A percentile compares a stretch with the other conserved stretches of the same genome.
phyloP scores from a whole-genome alignment of 2,888 invertebrate genomes.

The Strigamia crassipes region DNA sequence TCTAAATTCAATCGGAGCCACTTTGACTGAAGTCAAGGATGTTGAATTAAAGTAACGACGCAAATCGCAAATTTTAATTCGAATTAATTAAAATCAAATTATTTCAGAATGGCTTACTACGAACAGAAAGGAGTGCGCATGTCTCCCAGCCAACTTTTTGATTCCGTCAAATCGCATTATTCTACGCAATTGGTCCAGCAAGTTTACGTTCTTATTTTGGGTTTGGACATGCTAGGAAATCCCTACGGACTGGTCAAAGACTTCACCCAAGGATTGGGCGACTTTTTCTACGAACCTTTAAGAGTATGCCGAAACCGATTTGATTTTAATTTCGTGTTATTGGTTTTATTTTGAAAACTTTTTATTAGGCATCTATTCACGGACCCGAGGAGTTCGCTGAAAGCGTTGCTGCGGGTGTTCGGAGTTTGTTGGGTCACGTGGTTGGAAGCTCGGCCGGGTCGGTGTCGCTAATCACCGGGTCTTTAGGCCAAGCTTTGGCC shows the following conservation, averaged over 20 bases:
- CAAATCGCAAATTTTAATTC: not conserved
- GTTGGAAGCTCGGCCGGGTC: conserved; percentile 60
- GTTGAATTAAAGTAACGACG: conserved; percentile 66
- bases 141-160: conserved; percentile 62
- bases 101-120: conserved; percentile 70
- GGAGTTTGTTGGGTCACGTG: conserved; percentile 62
- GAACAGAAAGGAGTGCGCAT: conserved; percentile 67
- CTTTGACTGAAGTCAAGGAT: conserved; percentile 69
- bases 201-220: conserved; percentile 77
- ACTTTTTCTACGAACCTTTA: conserved; percentile 69
- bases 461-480: conserved; percentile 60
- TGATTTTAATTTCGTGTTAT: too few relatives aligned
- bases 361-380: conserved; percentile 61
- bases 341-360: too few relatives aligned
- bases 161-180: conserved; percentile 69
- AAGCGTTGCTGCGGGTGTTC: conserved; percentile 60
- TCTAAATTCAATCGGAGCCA: conserved; percentile 69
- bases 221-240: conserved; percentile 78
- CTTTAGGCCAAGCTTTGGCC: conserved; percentile 61
- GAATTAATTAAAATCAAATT: too few relatives aligned
- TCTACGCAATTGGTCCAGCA: conserved; percentile 76
- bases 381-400: conserved; percentile 63
- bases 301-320: too few relatives aligned
- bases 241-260: conserved; percentile 71
- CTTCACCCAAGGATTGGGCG: conserved; percentile 67